Evolutionary conservation across 2,113 vertebrate genomes (phyloP), one percentile per base, ranked within the genome.

Genomic region (Chlorodrepanis virens): DNA sequence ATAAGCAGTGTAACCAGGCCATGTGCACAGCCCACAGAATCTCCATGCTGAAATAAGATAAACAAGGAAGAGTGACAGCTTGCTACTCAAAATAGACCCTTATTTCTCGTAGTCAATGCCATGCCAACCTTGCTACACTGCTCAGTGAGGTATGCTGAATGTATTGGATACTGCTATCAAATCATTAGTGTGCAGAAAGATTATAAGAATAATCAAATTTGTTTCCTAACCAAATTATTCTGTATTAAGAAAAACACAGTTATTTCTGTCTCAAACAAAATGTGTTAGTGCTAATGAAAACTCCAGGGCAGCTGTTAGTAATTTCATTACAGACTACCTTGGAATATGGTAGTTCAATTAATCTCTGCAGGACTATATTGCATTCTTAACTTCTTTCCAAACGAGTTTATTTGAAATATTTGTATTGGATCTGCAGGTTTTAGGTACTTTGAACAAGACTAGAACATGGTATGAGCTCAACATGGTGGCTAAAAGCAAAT

Each of bases 281-380:
- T 89, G 53, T 92, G 72, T 92, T 96, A 89, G 81, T 56, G 70
- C 17, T 96, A 82, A 93, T 97, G 89, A 93, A 95, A 95, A 85
- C 68, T 95, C 94, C 94, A 93, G 90, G 75, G 90, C 81, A 94
- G 63, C 70, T 96, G 92, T 94, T 92, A 96, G 49, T 61, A 92
- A 92, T 89, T 87, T 95, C 35, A 84, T 96, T 97, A 95, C 88
- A 75, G 12, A 27, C 81, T 96, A 94, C 68, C 91, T 57, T 64
- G 92, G 88, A 87, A 87, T 50, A 90, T 25, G 6, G 60, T 87
- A 65, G 88, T 86, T 74, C 82, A 84, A 89, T 96, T 94, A 97
- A 89, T 95, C 79, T 89, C 81, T 91, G 83, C 88, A 92, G 54
- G 79, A 92, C 53, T 24, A 63, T 35, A 27, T 50, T 84, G 76